Percentiles rank a stretch among this genome's conserved stretches.
Evolutionary conservation across 1,140 invertebrate genomes (phyloP).

Genomic region (Euura saliciscinereae): DNA sequence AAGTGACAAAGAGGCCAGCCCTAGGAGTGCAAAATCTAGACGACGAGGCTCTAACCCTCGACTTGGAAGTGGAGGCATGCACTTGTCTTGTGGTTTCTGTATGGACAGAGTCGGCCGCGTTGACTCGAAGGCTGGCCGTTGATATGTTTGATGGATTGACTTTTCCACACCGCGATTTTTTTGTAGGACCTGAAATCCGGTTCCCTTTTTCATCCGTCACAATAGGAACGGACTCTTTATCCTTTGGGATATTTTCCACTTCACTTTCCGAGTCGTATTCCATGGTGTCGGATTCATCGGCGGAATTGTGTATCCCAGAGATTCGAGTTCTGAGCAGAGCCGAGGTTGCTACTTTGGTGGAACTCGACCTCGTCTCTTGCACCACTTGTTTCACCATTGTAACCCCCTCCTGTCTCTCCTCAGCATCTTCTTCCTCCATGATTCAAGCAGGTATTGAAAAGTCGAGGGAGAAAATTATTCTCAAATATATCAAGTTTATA

Average conservation of each 20-base stretch:
- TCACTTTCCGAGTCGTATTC: conserved; percentile 51
- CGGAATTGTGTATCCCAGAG: conserved; percentile 28
- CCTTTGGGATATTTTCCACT: conserved; percentile 49
- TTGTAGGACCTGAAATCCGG: conserved; percentile 20
- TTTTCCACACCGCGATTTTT: conserved; percentile 21
- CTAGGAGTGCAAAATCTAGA: conserved; percentile 56
- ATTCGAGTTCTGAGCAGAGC: conserved; percentile 1
- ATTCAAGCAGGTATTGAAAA: not conserved
- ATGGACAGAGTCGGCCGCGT: conserved; percentile 27
- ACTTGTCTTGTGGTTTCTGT: conserved; percentile 33
- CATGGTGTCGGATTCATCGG: conserved; percentile 50
- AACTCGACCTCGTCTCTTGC: conserved; percentile 14
- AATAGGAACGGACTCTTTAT: conserved; percentile 28
- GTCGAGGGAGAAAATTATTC: not conserved
- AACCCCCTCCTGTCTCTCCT: conserved; percentile 34
- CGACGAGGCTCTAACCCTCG: not conserved
- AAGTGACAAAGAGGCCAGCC: conserved; percentile 61
- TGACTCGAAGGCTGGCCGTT: conserved; percentile 24
- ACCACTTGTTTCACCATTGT: conserved; percentile 33
- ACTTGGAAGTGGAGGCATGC: conserved; percentile 49
- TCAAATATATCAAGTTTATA: too few species aligned
- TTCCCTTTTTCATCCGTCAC: conserved; percentile 29
- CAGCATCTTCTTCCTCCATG: conserved; percentile 54
- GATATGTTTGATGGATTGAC: not conserved
- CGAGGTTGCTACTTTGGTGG: conserved; percentile 12